These are phyloP conservation scores for Anorthoa munda DNA, from an alignment of 2,888 invertebrate species.

Conservation along the genomic window DNA sequence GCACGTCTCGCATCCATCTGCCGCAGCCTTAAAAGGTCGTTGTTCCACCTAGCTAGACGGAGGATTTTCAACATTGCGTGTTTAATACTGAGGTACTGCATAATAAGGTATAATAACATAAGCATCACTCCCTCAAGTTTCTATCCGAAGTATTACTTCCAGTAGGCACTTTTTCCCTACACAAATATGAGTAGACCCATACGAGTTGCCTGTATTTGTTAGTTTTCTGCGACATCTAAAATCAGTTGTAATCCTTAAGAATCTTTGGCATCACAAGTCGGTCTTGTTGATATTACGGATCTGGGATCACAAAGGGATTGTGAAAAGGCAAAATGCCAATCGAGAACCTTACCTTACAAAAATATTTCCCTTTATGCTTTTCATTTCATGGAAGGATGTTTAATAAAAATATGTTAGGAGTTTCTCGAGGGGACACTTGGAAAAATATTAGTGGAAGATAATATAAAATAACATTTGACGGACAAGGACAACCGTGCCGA, in stretches of 20 bases:
- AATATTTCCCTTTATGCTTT: slow-evolving; percentile 9
- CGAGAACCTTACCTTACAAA: slow-evolving; percentile 7
- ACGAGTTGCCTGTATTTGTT: neutral
- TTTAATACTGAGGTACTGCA: too few species aligned
- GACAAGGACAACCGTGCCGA: too few species aligned
- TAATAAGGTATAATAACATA: too few species aligned
- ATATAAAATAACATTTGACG: slow-evolving; percentile 20
- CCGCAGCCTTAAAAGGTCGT: too few species aligned
- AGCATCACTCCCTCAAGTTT: too few species aligned
- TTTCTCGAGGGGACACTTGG: neutral
- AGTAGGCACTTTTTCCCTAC: neutral
- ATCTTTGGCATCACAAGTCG: neutral
- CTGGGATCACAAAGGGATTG: slow-evolving; percentile 17
- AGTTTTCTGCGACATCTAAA: neutral
- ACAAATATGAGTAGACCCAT: neutral
- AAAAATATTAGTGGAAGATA: slow-evolving; percentile 10
- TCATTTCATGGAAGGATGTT: slow-evolving; percentile 5
- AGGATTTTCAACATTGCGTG: too few species aligned
- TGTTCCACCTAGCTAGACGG: too few species aligned
- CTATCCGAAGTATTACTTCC: too few species aligned
- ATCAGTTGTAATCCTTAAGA: slow-evolving; percentile 2
- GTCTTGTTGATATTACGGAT: slow-evolving; percentile 16
- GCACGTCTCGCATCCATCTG: too few species aligned
- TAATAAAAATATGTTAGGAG: slow-evolving; percentile 27
- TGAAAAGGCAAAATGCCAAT: slow-evolving; percentile 12